These are phyloP conservation scores for Falco columbarius DNA, from an alignment of 2,797 vertebrate species.

Conservation along the genomic window DNA sequence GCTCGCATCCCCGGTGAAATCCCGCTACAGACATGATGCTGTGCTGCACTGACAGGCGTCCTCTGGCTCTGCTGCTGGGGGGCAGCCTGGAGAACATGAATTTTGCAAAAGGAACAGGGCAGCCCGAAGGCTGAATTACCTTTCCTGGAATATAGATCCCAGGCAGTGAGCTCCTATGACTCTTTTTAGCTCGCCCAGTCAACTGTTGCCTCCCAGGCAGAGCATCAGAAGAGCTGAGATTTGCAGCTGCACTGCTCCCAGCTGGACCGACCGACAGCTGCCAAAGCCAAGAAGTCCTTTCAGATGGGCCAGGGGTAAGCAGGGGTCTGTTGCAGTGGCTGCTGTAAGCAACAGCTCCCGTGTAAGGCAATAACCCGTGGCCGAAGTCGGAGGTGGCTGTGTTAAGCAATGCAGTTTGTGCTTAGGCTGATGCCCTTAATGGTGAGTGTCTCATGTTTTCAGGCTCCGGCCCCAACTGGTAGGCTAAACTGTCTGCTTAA, in stretches of 20 bases:
- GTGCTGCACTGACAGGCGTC: neutral
- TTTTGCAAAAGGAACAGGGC: neutral
- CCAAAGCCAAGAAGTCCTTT: neutral
- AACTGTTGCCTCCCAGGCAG: neutral
- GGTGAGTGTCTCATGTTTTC: neutral
- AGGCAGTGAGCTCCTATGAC: neutral
- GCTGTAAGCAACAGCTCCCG: neutral
- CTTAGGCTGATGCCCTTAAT: neutral
- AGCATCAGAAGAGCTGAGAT: neutral
- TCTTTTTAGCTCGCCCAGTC: neutral
- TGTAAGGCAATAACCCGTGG: neutral
- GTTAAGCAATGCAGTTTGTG: neutral
- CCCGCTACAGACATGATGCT: neutral
- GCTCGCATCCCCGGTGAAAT: neutral
- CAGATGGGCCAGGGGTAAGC: neutral
- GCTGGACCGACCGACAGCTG: neutral
- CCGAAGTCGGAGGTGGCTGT: neutral
- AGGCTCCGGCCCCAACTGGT: neutral
- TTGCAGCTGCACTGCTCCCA: neutral
- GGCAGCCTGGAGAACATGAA: neutral
- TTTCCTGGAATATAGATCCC: neutral
- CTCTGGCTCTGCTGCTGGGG: neutral
- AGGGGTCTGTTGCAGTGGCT: neutral
- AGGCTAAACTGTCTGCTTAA: neutral
- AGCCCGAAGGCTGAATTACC: neutral